A percentile compares a stretch with the other conserved stretches of the same genome.
phyloP scores from a whole-genome alignment of 2,113 vertebrate species.

The Silurus meridionalis region DNA sequence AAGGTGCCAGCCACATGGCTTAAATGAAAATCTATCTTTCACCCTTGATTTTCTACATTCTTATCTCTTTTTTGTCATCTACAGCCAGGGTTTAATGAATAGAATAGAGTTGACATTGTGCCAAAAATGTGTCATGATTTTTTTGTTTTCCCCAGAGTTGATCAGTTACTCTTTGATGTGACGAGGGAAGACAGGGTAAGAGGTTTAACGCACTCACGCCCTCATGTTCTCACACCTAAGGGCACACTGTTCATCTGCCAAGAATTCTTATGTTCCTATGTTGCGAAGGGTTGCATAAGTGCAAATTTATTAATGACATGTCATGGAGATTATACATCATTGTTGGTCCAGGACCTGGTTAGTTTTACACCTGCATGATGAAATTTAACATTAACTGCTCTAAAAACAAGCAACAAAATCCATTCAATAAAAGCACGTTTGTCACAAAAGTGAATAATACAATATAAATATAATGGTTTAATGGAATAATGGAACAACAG shows the following conservation, averaged over 20 bases:
- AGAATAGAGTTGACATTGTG: not conserved
- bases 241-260: slow-evolving; percentile 18
- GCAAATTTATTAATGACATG: slow-evolving; percentile 1
- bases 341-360: not conserved
- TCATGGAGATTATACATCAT: not conserved
- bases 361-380: not conserved
- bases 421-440: slow-evolving; percentile 6
- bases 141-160: not conserved
- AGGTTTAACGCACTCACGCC: slow-evolving; percentile 1
- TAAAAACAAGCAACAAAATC: not conserved
- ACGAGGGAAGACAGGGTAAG: slow-evolving; percentile 6
- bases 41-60: slow-evolving; percentile 14
- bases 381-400: not conserved
- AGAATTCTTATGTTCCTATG: slow-evolving; percentile 24
- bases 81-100: not conserved
- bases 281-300: slow-evolving; percentile 31
- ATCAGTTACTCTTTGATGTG: not conserved
- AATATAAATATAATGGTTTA: not conserved
- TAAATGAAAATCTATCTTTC: not conserved
- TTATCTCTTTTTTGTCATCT: not conserved
- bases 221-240: not conserved
- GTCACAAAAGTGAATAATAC: not conserved
- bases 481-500: not conserved
- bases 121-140: not conserved
- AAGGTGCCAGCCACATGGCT: no score